phyloP scores from a whole-genome alignment of 2,113 vertebrate genomes.

The Limanda limanda region DNA sequence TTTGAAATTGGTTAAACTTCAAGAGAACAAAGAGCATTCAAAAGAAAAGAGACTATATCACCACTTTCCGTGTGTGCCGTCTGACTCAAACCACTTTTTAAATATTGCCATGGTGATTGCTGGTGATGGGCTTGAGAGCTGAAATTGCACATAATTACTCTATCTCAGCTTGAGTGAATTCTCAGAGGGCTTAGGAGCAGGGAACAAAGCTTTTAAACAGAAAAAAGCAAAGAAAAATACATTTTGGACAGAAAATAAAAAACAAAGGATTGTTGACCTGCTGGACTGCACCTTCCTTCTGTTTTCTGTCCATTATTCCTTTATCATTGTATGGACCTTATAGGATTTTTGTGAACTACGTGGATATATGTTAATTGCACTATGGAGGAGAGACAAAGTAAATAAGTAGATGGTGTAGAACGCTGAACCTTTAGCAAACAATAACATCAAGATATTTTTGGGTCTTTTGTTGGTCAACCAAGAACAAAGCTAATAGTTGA shows the following conservation, averaged over 20 bases:
- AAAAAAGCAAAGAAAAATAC: conserved; percentile 37
- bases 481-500: not conserved
- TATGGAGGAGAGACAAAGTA: not conserved
- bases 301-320: not conserved
- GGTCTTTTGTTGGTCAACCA: too few species aligned
- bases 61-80: conserved; percentile 55
- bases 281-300: not conserved
- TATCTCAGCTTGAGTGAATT: conserved; percentile 71
- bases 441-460: too few species aligned
- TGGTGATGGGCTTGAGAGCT: conserved; percentile 79
- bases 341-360: too few species aligned
- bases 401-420: not conserved
- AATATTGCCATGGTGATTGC: conserved; percentile 83
- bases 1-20: conserved; percentile 35
- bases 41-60: conserved; percentile 46
- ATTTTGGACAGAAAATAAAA: conserved; percentile 45
- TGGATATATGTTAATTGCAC: too few species aligned
- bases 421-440: not conserved
- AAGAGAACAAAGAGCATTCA: conserved; percentile 49
- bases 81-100: conserved; percentile 76
- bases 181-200: conserved; percentile 66
- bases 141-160: conserved; percentile 83
- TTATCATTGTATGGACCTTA: too few species aligned
- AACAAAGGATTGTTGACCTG: not conserved
- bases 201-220: conserved; percentile 55